phyloP scores from a whole-genome alignment of 2,797 vertebrate genomes.

The Sparidentex hasta region DNA sequence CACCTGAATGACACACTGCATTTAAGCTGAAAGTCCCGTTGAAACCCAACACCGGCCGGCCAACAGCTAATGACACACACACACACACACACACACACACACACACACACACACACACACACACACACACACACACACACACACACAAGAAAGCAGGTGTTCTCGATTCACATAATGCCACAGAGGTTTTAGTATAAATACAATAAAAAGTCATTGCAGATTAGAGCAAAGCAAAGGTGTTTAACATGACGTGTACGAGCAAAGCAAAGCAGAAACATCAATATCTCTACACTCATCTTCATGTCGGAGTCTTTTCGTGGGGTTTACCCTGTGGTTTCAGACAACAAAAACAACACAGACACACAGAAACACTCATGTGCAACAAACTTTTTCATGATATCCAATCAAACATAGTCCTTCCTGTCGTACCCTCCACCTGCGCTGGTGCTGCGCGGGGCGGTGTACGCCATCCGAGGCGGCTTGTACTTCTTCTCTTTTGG shows the following conservation, averaged over 20 bases:
- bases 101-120: slow-evolving; percentile 9
- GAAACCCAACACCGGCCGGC: slow-evolving; percentile 63
- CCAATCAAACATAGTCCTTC: slow-evolving; percentile 93
- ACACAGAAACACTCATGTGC: slow-evolving; percentile 27
- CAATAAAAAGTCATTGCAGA: not conserved
- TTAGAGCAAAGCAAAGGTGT: not conserved
- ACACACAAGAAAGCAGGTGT: slow-evolving; percentile 19
- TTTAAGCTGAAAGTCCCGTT: slow-evolving; percentile 67
- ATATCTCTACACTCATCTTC: slow-evolving; percentile 74
- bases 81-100: slow-evolving; percentile 3
- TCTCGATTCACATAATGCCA: slow-evolving; percentile 24
- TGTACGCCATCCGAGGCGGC: slow-evolving; percentile 89
- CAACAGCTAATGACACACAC: slow-evolving; percentile 25
- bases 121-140: slow-evolving; percentile 7
- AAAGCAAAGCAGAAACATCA: slow-evolving; percentile 38
- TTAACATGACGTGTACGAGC: not conserved
- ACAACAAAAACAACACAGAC: slow-evolving; percentile 31
- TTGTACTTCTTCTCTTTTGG: slow-evolving; percentile 90
- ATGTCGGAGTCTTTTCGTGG: slow-evolving; percentile 83
- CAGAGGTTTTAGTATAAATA: slow-evolving; percentile 20
- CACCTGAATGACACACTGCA: slow-evolving; percentile 11
- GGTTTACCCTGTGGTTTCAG: slow-evolving; percentile 40
- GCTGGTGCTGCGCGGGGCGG: slow-evolving; percentile 86
- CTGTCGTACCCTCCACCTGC: slow-evolving; percentile 88
- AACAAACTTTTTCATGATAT: slow-evolving; percentile 5